phyloP scores from a whole-genome alignment of 2,113 vertebrate species.

The Elanoides forficatus region DNA sequence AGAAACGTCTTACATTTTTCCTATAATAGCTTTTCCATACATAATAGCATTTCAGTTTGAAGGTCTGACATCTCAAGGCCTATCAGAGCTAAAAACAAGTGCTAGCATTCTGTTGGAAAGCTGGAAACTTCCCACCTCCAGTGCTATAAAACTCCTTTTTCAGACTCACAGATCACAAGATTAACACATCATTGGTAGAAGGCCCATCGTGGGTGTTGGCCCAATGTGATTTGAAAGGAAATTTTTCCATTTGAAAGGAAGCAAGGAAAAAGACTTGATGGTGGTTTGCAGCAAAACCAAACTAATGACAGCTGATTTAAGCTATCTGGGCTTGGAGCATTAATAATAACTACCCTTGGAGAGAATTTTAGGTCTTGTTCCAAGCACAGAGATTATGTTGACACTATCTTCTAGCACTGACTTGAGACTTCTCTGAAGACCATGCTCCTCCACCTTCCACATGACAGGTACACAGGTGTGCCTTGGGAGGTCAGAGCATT shows the following conservation, averaged over 20 bases:
- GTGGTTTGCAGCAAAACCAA: not conserved
- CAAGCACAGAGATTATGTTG: not conserved
- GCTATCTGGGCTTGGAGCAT: not conserved
- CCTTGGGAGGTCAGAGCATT: not conserved
- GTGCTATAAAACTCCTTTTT: conserved; percentile 10
- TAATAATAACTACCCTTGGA: not conserved
- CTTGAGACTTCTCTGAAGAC: not conserved
- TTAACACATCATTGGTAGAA: not conserved
- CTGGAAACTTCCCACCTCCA: conserved; percentile 1
- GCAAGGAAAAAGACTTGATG: not conserved
- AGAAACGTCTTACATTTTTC: conserved; percentile 35
- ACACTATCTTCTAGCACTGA: not conserved
- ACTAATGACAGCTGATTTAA: not conserved
- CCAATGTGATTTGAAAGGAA: not conserved
- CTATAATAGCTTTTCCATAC: conserved; percentile 54
- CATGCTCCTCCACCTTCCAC: not conserved
- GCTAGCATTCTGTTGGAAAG: not conserved
- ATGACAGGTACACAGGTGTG: not conserved
- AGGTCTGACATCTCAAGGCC: conserved; percentile 20
- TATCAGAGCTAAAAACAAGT: conserved; percentile 28
- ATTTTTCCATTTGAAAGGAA: not conserved
- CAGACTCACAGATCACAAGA: not conserved
- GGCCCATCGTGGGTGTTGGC: not conserved
- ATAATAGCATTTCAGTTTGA: conserved; percentile 48
- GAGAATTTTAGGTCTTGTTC: not conserved